Base-by-base conservation (phyloP, 92 coral and sea anemone genomes). In the Actinernus sp. region DNA sequence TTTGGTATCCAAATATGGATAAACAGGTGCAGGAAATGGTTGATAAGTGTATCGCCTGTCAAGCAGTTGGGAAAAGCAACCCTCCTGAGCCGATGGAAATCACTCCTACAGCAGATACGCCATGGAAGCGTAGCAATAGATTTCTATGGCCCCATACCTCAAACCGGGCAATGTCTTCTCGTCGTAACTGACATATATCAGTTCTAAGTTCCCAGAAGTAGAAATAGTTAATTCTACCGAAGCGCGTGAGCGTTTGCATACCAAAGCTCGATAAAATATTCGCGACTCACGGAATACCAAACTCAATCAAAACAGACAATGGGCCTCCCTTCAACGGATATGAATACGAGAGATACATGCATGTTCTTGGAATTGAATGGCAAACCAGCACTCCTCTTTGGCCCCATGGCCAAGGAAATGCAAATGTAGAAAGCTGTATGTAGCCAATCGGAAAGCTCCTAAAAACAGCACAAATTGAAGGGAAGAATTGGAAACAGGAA, bases 161-260 rank as follows among this genome's bases (percentile, higher is more conserved):
- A 58, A 50, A 74, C 54, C 21, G 82, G 65, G 13, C 72, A 62
- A 38, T 74, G 63, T 33, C 28, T 62, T 37, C 46, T 74, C 24
- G 63, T 74, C 13, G 82, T 74, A 22, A 29, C 56, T 16, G 73
- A 74, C 55, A 62, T 55, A 16, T 74, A 63, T n/a, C n/a, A n/a
- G n/a, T 26, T 76, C 75, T 20, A 64, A 64, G 52, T 75, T 74
- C 39, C 74, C 73, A 34, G 82, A 63, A 37, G 59, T 76, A 1
- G 68, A 53, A 65, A 54, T 44, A 20, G 74, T 64, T 7, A 76
- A 54, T 24, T 76, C 74, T 6, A 76, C 63, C 16, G 54, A 25
- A 63, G 63, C 69, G 27, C n/a, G n/a, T n/a, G n/a, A 76, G 52
- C 64, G 63, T 44, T 3, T 64, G 65, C 18, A 64, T 65, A 53